Percentiles rank a stretch among this genome's conserved stretches.
Evolutionary conservation across 2,888 invertebrate species (phyloP).

Genomic region (Crepidodera aurea): DNA sequence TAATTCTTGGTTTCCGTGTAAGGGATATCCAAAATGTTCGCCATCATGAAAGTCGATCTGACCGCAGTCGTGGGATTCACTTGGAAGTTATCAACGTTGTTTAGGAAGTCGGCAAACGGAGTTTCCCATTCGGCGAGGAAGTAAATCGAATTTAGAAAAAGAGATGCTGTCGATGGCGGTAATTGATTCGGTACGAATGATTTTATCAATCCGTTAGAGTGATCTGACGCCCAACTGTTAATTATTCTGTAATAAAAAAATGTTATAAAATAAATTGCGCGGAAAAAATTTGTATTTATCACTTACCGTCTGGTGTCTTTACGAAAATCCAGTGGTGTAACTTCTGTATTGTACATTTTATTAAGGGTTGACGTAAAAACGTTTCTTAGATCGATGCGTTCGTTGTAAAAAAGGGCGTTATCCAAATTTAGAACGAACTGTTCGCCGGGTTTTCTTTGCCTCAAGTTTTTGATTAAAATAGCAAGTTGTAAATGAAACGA

Average conservation of each 20-base stretch:
- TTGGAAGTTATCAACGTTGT: conserved; percentile 52
- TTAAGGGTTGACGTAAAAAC: conserved; percentile 47
- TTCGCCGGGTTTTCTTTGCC: conserved; percentile 39
- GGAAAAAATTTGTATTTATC: background rate
- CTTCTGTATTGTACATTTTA: conserved; percentile 51
- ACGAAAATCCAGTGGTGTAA: conserved; percentile 51
- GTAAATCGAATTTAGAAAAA: conserved; percentile 62
- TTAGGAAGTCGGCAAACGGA: conserved; percentile 59
- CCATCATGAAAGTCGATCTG: conserved; percentile 53
- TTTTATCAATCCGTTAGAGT: conserved; percentile 59
- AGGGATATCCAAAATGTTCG: conserved; percentile 51
- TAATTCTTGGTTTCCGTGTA: conserved; percentile 57
- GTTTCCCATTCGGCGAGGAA: conserved; percentile 62
- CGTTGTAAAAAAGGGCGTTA: conserved; percentile 54
- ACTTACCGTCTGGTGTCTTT: conserved; percentile 40
- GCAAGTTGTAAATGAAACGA: conserved; percentile 55
- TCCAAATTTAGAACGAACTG: conserved; percentile 50
- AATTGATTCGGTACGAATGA: conserved; percentile 54
- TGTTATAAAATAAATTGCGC: conserved; percentile 2
- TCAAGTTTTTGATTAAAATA: conserved; percentile 50
- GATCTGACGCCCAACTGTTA: conserved; percentile 55
- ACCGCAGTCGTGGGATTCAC: conserved; percentile 43
- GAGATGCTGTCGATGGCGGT: conserved; percentile 52
- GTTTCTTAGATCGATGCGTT: conserved; percentile 45
- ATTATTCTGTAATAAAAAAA: conserved; percentile 44